Conservation (phyloP, 1,140 invertebrate species). For the Chironomus tepperi region DNA sequence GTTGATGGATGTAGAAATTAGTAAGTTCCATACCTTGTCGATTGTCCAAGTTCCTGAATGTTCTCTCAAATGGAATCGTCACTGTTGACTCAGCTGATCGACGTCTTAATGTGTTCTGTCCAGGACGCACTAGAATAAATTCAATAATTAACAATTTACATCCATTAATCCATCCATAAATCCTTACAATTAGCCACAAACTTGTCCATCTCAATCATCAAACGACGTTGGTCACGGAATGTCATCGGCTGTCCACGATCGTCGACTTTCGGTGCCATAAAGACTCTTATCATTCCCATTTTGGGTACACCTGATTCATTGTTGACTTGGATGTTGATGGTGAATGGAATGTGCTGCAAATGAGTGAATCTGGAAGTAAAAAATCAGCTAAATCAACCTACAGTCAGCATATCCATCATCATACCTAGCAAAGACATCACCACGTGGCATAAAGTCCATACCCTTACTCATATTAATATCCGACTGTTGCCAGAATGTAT, state of each 20-base stretch:
- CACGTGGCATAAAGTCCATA: conserved; percentile 44
- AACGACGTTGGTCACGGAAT: conserved; percentile 53
- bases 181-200: conserved; percentile 53
- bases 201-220: conserved; percentile 73
- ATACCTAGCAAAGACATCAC: conserved; percentile 38
- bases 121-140: conserved; percentile 48
- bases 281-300: conserved; percentile 47
- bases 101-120: conserved; percentile 52
- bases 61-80: conserved; percentile 62
- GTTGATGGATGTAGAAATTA: conserved; percentile 33
- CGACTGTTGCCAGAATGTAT: conserved; percentile 44
- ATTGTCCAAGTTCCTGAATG: conserved; percentile 55
- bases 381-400: conserved; percentile 46
- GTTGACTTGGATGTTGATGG: conserved; percentile 29
- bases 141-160: conserved; percentile 13
- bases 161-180: neutral
- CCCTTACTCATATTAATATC: conserved; percentile 45
- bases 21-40: no score
- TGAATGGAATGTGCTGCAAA: conserved; percentile 41
- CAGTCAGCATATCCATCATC: no score
- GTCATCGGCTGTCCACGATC: conserved; percentile 53
- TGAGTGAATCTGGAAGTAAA: conserved; percentile 36
- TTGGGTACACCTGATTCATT: conserved; percentile 24
- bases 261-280: conserved; percentile 59
- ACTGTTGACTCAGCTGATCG: conserved; percentile 56